These are phyloP conservation scores for Mesaphorura yosii DNA, from an alignment of 1,140 invertebrate genomes.

Conservation along the genomic window DNA sequence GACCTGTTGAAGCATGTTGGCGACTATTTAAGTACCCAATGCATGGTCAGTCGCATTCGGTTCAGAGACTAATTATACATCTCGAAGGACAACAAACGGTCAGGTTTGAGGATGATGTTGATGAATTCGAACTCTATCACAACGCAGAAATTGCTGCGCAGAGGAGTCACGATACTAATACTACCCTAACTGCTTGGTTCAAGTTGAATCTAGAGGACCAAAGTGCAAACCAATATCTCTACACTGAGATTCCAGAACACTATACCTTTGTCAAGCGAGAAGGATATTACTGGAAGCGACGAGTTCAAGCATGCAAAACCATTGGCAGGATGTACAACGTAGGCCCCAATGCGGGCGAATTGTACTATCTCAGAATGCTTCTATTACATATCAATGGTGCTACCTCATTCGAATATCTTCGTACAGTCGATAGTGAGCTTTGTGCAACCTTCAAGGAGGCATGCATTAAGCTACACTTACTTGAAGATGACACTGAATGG, in stretches of 20 bases:
- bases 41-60: slow-evolving; percentile 27
- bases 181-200: slow-evolving; percentile 30
- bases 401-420: slow-evolving; percentile 15
- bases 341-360: not conserved
- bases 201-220: slow-evolving; percentile 15
- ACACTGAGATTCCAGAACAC: slow-evolving; percentile 31
- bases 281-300: not conserved
- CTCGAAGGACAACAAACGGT: slow-evolving; percentile 39
- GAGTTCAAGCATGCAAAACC: not conserved
- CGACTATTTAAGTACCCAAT: slow-evolving; percentile 28
- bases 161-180: slow-evolving; percentile 4
- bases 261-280: slow-evolving; percentile 21
- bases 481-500: slow-evolving; percentile 27
- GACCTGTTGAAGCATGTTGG: slow-evolving; percentile 32
- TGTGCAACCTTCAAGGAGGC: slow-evolving; percentile 20
- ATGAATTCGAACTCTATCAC: no score
- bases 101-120: slow-evolving; percentile 21
- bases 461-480: slow-evolving; percentile 21
- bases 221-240: slow-evolving; percentile 26
- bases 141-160: not conserved
- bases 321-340: slow-evolving; percentile 11
- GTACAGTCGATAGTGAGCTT: slow-evolving; percentile 14
- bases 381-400: slow-evolving; percentile 33
- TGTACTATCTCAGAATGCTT: slow-evolving; percentile 33
- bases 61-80: slow-evolving; percentile 40